Base-by-base conservation (phyloP, 2,888 invertebrate genomes). In the Phrixothrix hirtus region DNA sequence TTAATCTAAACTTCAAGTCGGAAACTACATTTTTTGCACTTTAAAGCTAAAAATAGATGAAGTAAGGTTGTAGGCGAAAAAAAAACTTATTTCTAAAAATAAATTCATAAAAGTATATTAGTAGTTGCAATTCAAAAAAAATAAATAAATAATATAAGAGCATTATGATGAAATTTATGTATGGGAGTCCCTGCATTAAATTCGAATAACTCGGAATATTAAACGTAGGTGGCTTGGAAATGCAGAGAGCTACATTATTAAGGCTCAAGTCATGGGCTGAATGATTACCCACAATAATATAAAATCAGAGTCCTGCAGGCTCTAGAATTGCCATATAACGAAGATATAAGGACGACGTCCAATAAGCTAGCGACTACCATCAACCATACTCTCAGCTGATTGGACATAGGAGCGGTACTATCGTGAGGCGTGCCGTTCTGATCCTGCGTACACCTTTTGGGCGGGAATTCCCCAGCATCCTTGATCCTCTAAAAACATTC, bases 401-500 rank as follows among this genome's bases (percentile, higher is more conserved):
- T 69, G 68, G 69, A 57, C 61, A 58, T 50, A 52, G 13, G 34
- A 38, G 55, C 44, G 56, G 42, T 56, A 62, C 58, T 57, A 45
- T 48, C 49, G 38, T 59, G 35, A 57, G 71, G 70, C 63, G 70
- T 67, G 59, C 59, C 55, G 46, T 58, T 55, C 54, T 42, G 61
- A 57, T 58, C 58, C 54, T 53, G 50, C 59, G 55, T 57, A 60
- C 63, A 58, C 60, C 63, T 57, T 52, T 31, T 34, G 53, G 70
- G 70, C 59, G 73, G 61, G 60, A 69, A 67, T 47, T 66, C 42
- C 51, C 59, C 75, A 74, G 74, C 74, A 74, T 75, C 74, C 74
- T 70, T 67, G 68, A 51, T 61, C 57, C 65, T 59, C 59, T 50
- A 62, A 64, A 64, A 62, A 65, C 68, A 64, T 61, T 61, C 61